Evolutionary conservation across 92 coral and sea anemone species (phyloP), one percentile per base, ranked within the genome.

Genomic region (Epizoanthus ramosus): DNA sequence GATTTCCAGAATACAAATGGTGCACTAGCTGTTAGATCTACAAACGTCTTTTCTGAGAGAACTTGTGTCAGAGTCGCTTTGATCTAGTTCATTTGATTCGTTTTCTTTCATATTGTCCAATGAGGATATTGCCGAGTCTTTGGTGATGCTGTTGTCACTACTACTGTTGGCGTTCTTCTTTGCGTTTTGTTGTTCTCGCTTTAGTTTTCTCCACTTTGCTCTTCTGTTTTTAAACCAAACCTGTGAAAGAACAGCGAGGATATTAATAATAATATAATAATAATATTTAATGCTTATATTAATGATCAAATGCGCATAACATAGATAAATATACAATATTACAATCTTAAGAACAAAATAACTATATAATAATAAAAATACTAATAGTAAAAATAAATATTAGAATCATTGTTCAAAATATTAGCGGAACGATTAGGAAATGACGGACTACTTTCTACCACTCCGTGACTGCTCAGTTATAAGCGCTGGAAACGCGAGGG

Each of bases 221-320:
- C 99, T 90, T 68, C 99, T 89, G 77, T 97, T 97, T 84, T 97
- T 97, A 76, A 97, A 97, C 99, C 99, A 97, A 8, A 97, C 99
- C 99, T 97, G 75, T 16, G 59, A 19, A 57, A 13, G 68, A 25
- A 37, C 17, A 41, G 59, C 15, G 39, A 0, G 6, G 6, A 39
- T 69, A n/a, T n/a, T n/a, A n/a, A n/a, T n/a, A n/a, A n/a, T n/a
- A n/a, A n/a, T n/a, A n/a, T n/a, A n/a, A n/a, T n/a, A n/a, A n/a
- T n/a, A n/a, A n/a, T n/a, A n/a, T n/a, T n/a, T n/a, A n/a, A n/a
- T n/a, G n/a, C n/a, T n/a, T n/a, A n/a, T n/a, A n/a, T n/a, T n/a
- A n/a, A n/a, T n/a, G n/a, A n/a, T n/a, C n/a, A n/a, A n/a, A n/a
- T n/a, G n/a, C n/a, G n/a, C n/a, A n/a, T n/a, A n/a, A n/a, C n/a